Evolutionary conservation across 2,113 vertebrate genomes (phyloP).

Genomic region (Montifringilla adamsi): DNA sequence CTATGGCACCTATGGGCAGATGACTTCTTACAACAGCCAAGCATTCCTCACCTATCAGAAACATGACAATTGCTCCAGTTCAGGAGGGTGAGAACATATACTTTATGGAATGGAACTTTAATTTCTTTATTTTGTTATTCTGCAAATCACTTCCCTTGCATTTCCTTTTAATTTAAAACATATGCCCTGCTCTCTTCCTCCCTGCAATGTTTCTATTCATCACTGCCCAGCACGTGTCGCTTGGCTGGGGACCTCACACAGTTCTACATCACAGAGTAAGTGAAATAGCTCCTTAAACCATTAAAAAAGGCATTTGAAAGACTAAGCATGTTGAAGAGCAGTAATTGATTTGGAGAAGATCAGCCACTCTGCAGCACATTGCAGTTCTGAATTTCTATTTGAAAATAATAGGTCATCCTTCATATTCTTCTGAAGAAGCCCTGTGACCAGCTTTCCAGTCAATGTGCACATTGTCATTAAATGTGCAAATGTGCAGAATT

Average conservation of each 20-base stretch:
- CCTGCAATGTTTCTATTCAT: background rate
- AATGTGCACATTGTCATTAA: background rate
- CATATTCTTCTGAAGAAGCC: background rate
- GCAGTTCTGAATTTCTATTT: background rate
- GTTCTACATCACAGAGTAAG: background rate
- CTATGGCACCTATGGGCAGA: background rate
- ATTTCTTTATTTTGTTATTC: background rate
- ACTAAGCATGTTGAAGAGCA: background rate
- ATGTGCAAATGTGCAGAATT: background rate
- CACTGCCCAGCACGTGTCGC: background rate
- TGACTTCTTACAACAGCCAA: background rate
- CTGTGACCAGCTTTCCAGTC: background rate
- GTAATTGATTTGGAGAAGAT: background rate
- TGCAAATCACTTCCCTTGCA: background rate
- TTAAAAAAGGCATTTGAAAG: background rate
- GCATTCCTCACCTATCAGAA: background rate
- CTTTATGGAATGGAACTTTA: background rate
- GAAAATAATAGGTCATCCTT: background rate
- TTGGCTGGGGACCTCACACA: background rate
- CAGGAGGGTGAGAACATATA: background rate
- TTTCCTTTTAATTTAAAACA: constrained; percentile 19
- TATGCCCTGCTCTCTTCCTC: background rate
- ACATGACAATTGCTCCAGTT: background rate
- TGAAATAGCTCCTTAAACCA: background rate
- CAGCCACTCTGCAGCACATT: background rate